Evolutionary conservation across 2,113 vertebrate species (phyloP), one percentile per base, ranked within the genome.

Genomic region (Amphiprion ocellaris): DNA sequence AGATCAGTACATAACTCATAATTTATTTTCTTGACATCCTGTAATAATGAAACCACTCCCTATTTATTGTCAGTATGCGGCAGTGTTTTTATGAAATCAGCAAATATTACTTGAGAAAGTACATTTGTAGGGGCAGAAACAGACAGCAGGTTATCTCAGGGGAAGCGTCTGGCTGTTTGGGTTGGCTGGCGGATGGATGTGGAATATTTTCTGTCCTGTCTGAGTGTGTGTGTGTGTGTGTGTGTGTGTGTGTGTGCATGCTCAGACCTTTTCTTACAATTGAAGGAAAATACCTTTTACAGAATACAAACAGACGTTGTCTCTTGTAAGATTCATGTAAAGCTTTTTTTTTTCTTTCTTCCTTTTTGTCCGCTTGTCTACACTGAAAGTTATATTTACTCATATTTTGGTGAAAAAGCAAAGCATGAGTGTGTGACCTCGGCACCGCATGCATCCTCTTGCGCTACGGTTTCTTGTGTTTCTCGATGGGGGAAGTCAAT

Each of bases 401-500:
- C 72, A 52, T 67, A 63, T 81, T 82, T 77, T 46, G 28, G 69
- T 49, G 24, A 37, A 60, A 54, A 77, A 80, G 71, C 81, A 68
- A 67, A 65, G 55, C 28, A 28, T 21, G 59, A 68, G 49, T 59
- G 24, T 74, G 74, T 90, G 92, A 88, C 88, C 87, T 84, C 82
- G 4, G 49, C 85, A 10, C 87, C 19, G 28, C 87, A 58, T 83
- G 89, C 74, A 23, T 71, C 65, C 70, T 86, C 67, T 65, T 44
- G 74, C 83, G 16, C 81, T 71, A 77, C 77, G 23, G 81, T 86
- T 82, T 88, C 68, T 82, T 85, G 87, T 86, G 85, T 89, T 80
- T 91, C 90, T 89, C 81, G 39, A 68, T 74, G 82, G 88, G 91
- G 74, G 81, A 72, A 75, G 82, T 71, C 76, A 75, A 85, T 69